Base-by-base conservation (phyloP, 2,113 vertebrate genomes). In the Hystrix cristata region DNA sequence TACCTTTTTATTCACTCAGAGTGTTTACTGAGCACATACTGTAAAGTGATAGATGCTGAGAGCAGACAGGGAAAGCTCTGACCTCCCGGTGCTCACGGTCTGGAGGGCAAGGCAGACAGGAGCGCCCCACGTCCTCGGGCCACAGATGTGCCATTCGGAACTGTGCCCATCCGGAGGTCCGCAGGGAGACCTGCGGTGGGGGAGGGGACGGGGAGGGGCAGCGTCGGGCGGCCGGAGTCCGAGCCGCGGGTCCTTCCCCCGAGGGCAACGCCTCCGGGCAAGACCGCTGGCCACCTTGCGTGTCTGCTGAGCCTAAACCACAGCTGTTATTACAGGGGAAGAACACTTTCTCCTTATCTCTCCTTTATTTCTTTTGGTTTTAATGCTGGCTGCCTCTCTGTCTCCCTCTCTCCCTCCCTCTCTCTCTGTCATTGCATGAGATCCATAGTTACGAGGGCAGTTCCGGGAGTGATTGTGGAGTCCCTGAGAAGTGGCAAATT, bases 371-470 rank as follows among this genome's bases (percentile, higher is more conserved):
- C 62, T 53, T 94, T 31, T 53, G 19, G 51, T 46, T 71, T 2
- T 51, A 53, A 86, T 69, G 9, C 2, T n/a, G 55, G 59, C 60
- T 81, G n/a, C 60, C 67, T 2, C n/a, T 85, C 0, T 23, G 29
- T 62, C 4, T 8, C n/a, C 13, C n/a, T 46, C 1, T 48, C 34
- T 76, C 46, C 46, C 16, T 64, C 12, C 43, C 74, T 29, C 8
- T 62, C 46, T 55, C 34, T 46, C 16, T 10, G 29, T 62, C 15
- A 53, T 34, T n/a, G 53, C 25, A 10, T 13, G 25, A 15, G 60
- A n/a, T 21, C 3, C 8, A n/a, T 10, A 27, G 46, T 31, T 10
- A 13, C 0, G 0, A 46, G 16, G 31, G 11, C 12, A 4, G 7
- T 13, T 72, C n/a, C 57, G 38, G 71, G 34, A 3, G 84, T 80